Base-by-base conservation (phyloP, 2,797 vertebrate species). In the Gobio occitaniae region DNA sequence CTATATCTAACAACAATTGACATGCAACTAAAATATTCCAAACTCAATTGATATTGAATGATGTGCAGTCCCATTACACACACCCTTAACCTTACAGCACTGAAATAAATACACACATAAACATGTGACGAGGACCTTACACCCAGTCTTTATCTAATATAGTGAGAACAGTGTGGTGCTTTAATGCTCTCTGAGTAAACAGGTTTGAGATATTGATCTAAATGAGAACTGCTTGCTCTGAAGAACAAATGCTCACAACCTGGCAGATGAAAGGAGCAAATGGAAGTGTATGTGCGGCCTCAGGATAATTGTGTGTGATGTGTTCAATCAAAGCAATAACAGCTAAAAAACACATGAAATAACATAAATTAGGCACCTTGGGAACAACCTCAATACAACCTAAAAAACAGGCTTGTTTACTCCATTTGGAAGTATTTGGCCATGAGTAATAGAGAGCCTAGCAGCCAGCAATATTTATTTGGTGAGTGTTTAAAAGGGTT, bases 281-380 rank as follows among this genome's bases (percentile, higher is more conserved):
- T 44, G 65, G 52, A 71, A 29, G 72, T 77, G 85, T 12, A 21
- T 66, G 25, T 78, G 63, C 19, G 9, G 70, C 12, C 15, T 38
- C 72, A 84, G 82, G 72, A 47, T 91, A 93, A 94, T 91, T 85
- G n/a, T 76, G 88, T 88, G 85, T 52, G 91, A 82, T 65, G 25
- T 70, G 69, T 38, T 77, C 38, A 44, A 56, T 52, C 63, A 56
- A 11, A 66, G 74, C 44, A 13, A 77, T 56, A 70, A 66, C 68
- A 48, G 77, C 71, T 56, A 17, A 32, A 19, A 69, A 56, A 70
- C 48, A 38, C 44, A 48, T 69, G 12, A 80, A 84, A 69, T 19
- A 74, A 85, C 1, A 6, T 56, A 69, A 74, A 25, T 81, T 50
- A 54, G 6, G 36, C 6, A n/a, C 70, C 19, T 68, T 66, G 29